Evolutionary conservation across 2,888 invertebrate species (phyloP).

Genomic region (Latrodectus elegans): DNA sequence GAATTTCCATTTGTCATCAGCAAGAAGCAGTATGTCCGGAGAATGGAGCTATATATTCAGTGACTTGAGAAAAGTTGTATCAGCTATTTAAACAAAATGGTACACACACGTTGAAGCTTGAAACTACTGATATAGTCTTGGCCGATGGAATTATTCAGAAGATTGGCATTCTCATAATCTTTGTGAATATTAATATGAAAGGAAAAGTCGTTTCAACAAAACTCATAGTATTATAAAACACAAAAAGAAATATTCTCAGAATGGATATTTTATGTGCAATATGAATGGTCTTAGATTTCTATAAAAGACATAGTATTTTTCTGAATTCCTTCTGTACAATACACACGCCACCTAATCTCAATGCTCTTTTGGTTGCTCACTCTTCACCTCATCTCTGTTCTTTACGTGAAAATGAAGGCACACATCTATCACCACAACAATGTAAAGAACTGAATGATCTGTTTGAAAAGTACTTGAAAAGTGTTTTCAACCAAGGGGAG

Average conservation of each 20-base stretch:
- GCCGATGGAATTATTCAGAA: background rate
- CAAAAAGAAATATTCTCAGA: background rate
- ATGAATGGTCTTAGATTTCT: background rate
- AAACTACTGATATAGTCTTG: background rate
- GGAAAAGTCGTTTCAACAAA: background rate
- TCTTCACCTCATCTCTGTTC: background rate
- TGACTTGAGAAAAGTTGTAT: background rate
- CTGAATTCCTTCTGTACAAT: background rate
- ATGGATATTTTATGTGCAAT: background rate
- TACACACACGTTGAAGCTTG: background rate
- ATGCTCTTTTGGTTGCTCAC: background rate
- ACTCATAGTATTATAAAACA: background rate
- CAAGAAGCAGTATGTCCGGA: background rate
- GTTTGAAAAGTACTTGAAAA: background rate
- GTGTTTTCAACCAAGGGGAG: too few species aligned
- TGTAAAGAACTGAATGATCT: background rate
- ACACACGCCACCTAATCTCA: background rate
- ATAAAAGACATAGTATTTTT: conserved; percentile 1
- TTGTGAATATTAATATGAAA: background rate
- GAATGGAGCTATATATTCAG: background rate
- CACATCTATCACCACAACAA: background rate
- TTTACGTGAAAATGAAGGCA: background rate
- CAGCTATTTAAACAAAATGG: background rate
- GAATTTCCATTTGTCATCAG: background rate
- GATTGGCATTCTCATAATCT: background rate